Evolutionary conservation across 92 coral and sea anemone genomes (phyloP).

Genomic region (Blastomussa wellsi): DNA sequence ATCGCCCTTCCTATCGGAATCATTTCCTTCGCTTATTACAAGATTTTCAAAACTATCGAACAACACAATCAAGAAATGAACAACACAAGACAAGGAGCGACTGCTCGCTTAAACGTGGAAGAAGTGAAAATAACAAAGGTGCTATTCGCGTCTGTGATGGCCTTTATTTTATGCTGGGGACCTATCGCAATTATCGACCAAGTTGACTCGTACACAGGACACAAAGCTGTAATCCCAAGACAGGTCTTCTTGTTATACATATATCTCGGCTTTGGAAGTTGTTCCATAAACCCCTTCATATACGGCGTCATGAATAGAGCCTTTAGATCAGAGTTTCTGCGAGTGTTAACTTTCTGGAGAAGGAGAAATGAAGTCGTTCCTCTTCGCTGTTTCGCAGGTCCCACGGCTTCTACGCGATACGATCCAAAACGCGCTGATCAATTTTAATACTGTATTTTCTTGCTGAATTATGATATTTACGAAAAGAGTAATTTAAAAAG

Average conservation of each 20-base stretch:
- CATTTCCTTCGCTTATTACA: slow-evolving; percentile 61
- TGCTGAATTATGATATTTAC: background rate
- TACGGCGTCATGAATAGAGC: slow-evolving; percentile 82
- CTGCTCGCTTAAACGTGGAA: slow-evolving; percentile 54
- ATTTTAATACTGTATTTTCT: background rate
- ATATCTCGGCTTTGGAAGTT: slow-evolving; percentile 75
- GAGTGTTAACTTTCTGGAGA: slow-evolving; percentile 29
- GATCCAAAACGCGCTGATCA: background rate
- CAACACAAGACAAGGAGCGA: slow-evolving; percentile 10
- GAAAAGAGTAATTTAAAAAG: too few relatives aligned
- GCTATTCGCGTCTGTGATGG: slow-evolving; percentile 73
- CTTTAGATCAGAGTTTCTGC: slow-evolving; percentile 66
- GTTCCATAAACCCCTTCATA: slow-evolving; percentile 79
- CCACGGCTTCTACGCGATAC: background rate
- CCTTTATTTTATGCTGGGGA: slow-evolving; percentile 74
- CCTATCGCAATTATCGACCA: slow-evolving; percentile 77
- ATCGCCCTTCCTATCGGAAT: slow-evolving; percentile 58
- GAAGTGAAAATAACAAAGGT: slow-evolving; percentile 74
- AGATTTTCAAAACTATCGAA: slow-evolving; percentile 67
- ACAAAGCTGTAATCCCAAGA: slow-evolving; percentile 55
- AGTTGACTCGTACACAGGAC: slow-evolving; percentile 54
- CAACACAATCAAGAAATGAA: slow-evolving; percentile 58
- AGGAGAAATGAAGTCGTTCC: background rate
- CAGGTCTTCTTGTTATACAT: slow-evolving; percentile 62
- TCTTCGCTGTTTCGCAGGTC: background rate